Evolutionary conservation across 2,113 vertebrate genomes (phyloP).

Genomic region (Dryoscopus gambensis): DNA sequence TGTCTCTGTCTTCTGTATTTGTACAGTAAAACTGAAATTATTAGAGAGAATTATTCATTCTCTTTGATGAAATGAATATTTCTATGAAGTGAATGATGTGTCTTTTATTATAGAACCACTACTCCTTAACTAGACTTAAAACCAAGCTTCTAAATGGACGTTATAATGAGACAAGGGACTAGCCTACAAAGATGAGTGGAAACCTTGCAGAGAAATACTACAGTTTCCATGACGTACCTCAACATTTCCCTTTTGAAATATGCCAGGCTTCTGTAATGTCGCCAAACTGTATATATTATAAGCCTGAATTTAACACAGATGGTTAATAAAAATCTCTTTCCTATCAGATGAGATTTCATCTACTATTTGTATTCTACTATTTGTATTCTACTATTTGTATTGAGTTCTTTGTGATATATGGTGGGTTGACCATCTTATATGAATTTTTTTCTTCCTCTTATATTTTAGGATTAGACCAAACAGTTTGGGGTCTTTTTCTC

Average conservation of each 20-base stretch:
- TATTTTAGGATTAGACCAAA: neutral
- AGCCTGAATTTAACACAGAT: neutral
- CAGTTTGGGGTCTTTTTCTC: neutral
- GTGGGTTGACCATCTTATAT: fast-evolving
- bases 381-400: too few relatives aligned
- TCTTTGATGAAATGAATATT: neutral
- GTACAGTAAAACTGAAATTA: neutral
- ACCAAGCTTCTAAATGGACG: neutral
- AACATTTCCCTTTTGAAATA: neutral
- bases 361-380: too few relatives aligned
- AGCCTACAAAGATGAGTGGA: neutral
- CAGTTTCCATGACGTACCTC: fast-evolving
- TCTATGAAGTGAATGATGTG: neutral
- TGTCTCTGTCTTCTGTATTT: neutral
- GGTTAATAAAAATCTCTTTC: neutral
- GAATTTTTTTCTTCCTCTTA: neutral
- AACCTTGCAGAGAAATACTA: neutral
- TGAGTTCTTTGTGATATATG: neutral
- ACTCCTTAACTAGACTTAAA: neutral
- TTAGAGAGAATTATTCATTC: neutral
- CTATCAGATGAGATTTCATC: neutral
- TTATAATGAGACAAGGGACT: neutral
- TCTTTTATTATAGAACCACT: neutral
- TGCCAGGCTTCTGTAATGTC: neutral
- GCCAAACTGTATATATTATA: neutral